A percentile compares a stretch with the other conserved stretches of the same genome.
Conservation (phyloP, 2,113 vertebrate genomes). For the Poeciliopsis turrubarensis region DNA sequence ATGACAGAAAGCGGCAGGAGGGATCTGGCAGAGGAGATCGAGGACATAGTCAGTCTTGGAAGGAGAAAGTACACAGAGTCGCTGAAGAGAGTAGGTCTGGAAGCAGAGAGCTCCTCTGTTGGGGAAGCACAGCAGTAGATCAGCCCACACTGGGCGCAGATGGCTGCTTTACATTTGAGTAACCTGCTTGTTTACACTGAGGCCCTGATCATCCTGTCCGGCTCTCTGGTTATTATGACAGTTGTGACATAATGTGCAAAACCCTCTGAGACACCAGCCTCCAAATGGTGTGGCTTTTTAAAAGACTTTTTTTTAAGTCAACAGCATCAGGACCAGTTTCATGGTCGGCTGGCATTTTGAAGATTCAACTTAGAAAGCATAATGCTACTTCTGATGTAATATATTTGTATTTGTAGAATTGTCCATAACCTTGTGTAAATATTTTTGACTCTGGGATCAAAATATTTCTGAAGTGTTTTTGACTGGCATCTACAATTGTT, state of each 20-base stretch:
- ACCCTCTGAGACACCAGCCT: background rate
- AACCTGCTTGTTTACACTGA: conserved; percentile 43
- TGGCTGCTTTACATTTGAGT: conserved; percentile 57
- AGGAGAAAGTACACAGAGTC: conserved; percentile 87
- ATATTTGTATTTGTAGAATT: too few species aligned
- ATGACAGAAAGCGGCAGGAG: conserved; percentile 85
- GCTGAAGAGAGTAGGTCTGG: conserved; percentile 86
- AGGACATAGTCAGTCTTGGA: conserved; percentile 86
- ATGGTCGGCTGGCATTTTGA: too few species aligned
- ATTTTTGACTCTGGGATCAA: background rate
- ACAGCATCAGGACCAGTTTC: background rate
- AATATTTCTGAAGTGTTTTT: background rate
- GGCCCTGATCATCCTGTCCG: conserved; percentile 19
- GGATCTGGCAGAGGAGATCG: conserved; percentile 90
- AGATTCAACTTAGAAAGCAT: too few species aligned
- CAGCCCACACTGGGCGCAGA: conserved; percentile 48
- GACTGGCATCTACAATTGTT: background rate
- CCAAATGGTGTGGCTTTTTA: conserved; percentile 12
- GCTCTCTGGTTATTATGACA: conserved; percentile 51
- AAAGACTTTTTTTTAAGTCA: background rate
- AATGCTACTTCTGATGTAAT: too few species aligned
- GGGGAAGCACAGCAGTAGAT: conserved; percentile 54
- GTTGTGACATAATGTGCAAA: conserved; percentile 19
- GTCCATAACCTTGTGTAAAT: background rate
- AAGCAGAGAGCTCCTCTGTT: conserved; percentile 55